phyloP scores from a whole-genome alignment of 2,113 vertebrate genomes.

The Oreotragus oreotragus region DNA sequence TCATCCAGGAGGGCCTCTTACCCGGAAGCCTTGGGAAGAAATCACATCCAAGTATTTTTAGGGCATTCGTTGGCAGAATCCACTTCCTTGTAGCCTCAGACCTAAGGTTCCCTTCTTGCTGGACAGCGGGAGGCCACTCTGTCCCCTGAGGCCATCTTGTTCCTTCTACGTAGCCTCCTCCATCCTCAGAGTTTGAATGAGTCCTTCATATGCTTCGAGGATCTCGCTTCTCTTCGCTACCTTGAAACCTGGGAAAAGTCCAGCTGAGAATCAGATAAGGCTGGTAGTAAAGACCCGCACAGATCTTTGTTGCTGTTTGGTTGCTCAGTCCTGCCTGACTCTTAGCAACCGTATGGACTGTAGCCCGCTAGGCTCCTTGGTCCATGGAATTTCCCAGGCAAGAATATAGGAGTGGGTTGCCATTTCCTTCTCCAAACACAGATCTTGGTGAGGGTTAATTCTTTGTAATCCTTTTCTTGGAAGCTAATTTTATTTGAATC shows the following conservation, averaged over 20 bases:
- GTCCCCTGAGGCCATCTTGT: background rate
- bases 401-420: background rate
- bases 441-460: background rate
- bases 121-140: background rate
- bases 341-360: background rate
- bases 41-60: background rate
- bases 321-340: background rate
- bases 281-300: background rate
- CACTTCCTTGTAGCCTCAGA: background rate
- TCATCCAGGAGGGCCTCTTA: background rate
- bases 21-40: background rate
- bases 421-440: background rate
- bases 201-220: background rate
- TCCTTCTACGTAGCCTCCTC: background rate
- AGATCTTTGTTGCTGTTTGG: background rate
- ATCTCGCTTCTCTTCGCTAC: background rate
- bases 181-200: background rate
- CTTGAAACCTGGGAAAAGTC: background rate
- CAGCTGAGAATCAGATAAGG: background rate
- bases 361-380: background rate
- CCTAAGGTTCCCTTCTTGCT: background rate
- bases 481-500: background rate
- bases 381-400: background rate
- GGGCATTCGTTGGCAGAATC: background rate
- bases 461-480: background rate